Base-by-base conservation (phyloP, 2,888 invertebrate genomes). In the Standfussiana lucernea region DNA sequence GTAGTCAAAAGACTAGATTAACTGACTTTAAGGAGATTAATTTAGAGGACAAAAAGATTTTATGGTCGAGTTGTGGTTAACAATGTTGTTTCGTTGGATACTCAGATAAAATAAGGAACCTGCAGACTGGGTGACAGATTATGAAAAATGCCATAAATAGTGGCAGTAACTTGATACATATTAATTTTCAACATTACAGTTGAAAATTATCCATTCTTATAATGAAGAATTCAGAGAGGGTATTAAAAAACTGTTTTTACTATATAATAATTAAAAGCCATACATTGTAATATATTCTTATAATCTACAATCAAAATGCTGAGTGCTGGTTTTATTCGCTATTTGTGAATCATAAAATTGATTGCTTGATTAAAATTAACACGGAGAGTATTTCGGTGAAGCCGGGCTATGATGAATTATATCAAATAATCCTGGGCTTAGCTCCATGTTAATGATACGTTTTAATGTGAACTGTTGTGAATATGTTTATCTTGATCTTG, bases 301-400 rank as follows among this genome's bases (percentile, higher is more conserved):
- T 32, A 80, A 24, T 65, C n/a, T 35, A 18, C 18, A 28, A 69
- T 72, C 59, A 59, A 47, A 74, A 70, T 24, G 11, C 47, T 10
- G 56, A 68, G 67, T 50, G 68, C 64, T 82, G 64, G 47, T 65
- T 83, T 82, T 83, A 69, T 86, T 74, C 62, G 37, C 50, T 70
- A 86, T 74, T 82, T 68, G 66, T 86, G 62, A 75, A 83, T 83
- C 62, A 84, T 86, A 75, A 72, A 84, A n/a, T n/a, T 86, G 79
- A n/a, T 69, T 66, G 83, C 86, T 83, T 83, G 75, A 86, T 86
- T 84, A 84, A 79, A 86, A 82, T 82, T 7, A 86, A 79, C 56
- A 47, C 66, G 32, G 18, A 61, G 73, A 71, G 70, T 64, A 62
- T 72, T 83, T 70, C 40, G 74, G n/a, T 42, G 75, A 79, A 86